Evolutionary conservation across 2,797 vertebrate genomes (phyloP).

Genomic region (Poecilia picta): DNA sequence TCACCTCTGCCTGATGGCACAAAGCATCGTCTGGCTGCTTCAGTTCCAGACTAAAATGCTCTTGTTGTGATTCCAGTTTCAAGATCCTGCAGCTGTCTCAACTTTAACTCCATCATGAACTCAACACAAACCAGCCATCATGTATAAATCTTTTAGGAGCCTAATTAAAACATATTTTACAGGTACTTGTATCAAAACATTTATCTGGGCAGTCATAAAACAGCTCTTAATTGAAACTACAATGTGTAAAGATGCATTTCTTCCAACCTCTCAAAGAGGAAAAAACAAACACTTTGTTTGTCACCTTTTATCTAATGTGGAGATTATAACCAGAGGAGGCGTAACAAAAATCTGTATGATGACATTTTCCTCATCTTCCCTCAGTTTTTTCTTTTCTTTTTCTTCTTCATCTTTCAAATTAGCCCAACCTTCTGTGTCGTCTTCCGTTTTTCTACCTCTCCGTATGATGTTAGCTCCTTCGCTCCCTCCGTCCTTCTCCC

Average conservation of each 20-base stretch:
- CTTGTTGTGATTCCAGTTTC: conserved; percentile 36
- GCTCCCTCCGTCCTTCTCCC: conserved; percentile 4
- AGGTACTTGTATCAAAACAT: not conserved
- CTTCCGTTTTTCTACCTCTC: conserved; percentile 18
- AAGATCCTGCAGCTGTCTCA: conserved; percentile 35
- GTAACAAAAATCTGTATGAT: not conserved
- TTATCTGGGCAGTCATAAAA: not conserved
- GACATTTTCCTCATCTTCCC: not conserved
- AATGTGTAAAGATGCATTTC: not conserved
- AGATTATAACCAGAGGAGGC: not conserved
- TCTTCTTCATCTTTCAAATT: not conserved
- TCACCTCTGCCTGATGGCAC: conserved; percentile 36
- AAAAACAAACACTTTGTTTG: not conserved
- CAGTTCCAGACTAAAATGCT: conserved; percentile 8
- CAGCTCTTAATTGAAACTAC: not conserved
- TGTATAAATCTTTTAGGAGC: not conserved
- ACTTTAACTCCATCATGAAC: not conserved
- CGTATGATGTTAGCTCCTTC: conserved; percentile 10
- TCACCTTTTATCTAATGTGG: not conserved
- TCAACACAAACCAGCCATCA: not conserved
- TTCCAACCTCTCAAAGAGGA: not conserved
- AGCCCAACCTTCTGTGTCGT: conserved; percentile 12
- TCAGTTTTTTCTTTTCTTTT: not conserved
- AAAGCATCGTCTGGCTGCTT: conserved; percentile 43
- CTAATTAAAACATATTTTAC: not conserved